Conservation (phyloP, 1,140 invertebrate genomes). For the Hestina assimilis region DNA sequence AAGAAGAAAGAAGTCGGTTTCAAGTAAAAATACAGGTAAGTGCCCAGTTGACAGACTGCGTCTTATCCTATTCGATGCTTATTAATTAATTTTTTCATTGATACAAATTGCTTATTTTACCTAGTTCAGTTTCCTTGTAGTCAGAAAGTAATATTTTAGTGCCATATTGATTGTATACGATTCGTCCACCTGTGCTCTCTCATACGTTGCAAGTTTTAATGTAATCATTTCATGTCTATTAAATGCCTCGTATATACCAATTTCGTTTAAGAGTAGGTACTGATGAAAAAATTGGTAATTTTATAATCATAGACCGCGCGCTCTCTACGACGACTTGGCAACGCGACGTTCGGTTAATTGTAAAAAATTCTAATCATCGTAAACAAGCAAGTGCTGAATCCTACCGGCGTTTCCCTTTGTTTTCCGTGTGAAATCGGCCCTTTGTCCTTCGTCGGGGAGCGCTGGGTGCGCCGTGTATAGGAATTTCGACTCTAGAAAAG, state of each 20-base stretch:
- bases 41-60: slow-evolving; percentile 75
- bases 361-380: slow-evolving; percentile 46
- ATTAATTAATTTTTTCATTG: slow-evolving; percentile 43
- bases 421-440: slow-evolving; percentile 69
- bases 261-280: slow-evolving; percentile 10
- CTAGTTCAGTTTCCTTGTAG: slow-evolving; percentile 12
- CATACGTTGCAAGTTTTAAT: slow-evolving; percentile 33
- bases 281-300: slow-evolving; percentile 33
- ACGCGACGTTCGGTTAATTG: slow-evolving; percentile 53
- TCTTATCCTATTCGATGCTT: slow-evolving; percentile 67
- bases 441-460: slow-evolving; percentile 70
- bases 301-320: slow-evolving; percentile 59
- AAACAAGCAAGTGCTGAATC: slow-evolving; percentile 51
- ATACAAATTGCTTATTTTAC: slow-evolving; percentile 46
- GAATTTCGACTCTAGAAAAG: slow-evolving; percentile 77
- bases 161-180: slow-evolving; percentile 31
- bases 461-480: slow-evolving; percentile 66
- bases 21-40: slow-evolving; percentile 74
- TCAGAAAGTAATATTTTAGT: slow-evolving; percentile 24
- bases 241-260: neutral
- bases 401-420: slow-evolving; percentile 69
- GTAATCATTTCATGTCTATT: neutral
- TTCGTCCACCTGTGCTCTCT: slow-evolving; percentile 30
- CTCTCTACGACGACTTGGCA: slow-evolving; percentile 64
- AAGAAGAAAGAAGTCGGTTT: slow-evolving; percentile 57